Conservation (phyloP, 2,797 vertebrate genomes). For the Paedocypris micromegethes region DNA sequence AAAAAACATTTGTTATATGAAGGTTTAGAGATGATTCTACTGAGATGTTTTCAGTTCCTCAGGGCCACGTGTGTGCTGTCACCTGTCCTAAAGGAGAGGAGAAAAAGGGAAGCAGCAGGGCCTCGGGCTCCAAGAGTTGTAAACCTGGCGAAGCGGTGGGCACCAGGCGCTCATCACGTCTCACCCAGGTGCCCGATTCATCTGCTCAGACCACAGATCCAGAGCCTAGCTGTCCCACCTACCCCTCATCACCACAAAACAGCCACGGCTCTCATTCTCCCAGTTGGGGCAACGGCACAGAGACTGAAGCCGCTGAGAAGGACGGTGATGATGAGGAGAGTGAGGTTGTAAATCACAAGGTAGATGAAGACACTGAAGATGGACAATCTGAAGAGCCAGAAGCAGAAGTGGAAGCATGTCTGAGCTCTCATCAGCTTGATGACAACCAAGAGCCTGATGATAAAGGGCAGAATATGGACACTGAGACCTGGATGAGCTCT, state of each 20-base stretch:
- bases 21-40: too few species aligned
- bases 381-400: slow-evolving; percentile 45
- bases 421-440: slow-evolving; percentile 22
- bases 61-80: slow-evolving; percentile 76
- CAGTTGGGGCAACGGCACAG: slow-evolving; percentile 68
- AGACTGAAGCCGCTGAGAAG: slow-evolving; percentile 37
- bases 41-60: slow-evolving; percentile 63
- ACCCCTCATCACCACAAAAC: slow-evolving; percentile 45
- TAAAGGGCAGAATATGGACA: slow-evolving; percentile 10
- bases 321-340: slow-evolving; percentile 50
- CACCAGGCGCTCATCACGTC: slow-evolving; percentile 77
- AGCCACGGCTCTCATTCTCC: slow-evolving; percentile 63
- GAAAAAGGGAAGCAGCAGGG: slow-evolving; percentile 77
- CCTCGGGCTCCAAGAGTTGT: slow-evolving; percentile 77
- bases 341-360: slow-evolving; percentile 53
- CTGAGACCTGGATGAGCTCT: slow-evolving; percentile 9
- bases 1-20: too few species aligned
- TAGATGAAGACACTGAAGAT: slow-evolving; percentile 22
- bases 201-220: slow-evolving; percentile 66
- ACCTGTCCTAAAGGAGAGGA: slow-evolving; percentile 87
- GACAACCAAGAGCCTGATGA: background rate
- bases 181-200: slow-evolving; percentile 68
- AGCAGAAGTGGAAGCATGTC: slow-evolving; percentile 35
- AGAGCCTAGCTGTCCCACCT: slow-evolving; percentile 70
- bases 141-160: slow-evolving; percentile 72